A percentile compares a stretch with the other conserved stretches of the same genome.
Conservation (phyloP, 1,140 invertebrate species). For the Sminthurinus signatus region DNA sequence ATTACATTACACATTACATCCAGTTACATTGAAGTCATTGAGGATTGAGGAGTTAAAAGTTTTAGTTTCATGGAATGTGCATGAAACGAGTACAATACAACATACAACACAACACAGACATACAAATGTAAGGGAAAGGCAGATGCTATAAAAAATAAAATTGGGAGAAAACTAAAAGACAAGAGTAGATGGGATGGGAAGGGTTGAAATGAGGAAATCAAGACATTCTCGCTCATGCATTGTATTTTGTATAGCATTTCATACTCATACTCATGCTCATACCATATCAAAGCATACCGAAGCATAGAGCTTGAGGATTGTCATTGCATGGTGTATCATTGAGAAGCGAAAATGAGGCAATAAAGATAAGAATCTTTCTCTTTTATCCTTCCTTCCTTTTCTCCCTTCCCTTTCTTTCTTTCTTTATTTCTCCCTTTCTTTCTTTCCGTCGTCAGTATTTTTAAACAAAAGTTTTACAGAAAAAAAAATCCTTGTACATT, state of each 20-base stretch:
- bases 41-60: background rate
- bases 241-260: too few relatives aligned
- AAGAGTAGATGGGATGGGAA: conserved; percentile 4
- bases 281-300: too few relatives aligned
- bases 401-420: background rate
- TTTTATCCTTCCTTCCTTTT: background rate
- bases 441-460: background rate
- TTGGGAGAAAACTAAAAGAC: conserved; percentile 8
- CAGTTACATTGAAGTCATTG: background rate
- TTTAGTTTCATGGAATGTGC: background rate
- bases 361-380: conserved; percentile 31
- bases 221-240: conserved; percentile 4
- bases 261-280: too few relatives aligned
- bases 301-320: too few relatives aligned
- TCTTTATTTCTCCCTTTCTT: background rate
- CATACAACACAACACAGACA: too few relatives aligned
- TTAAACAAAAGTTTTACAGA: too few relatives aligned
- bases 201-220: conserved; percentile 26
- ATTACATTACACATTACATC: background rate
- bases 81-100: background rate
- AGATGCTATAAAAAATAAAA: conserved; percentile 5
- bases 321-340: too few relatives aligned
- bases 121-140: background rate
- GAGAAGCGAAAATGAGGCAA: conserved; percentile 36
- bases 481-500: background rate